phyloP scores from a whole-genome alignment of 2,888 invertebrate genomes.

The Antheraea yamamai region DNA sequence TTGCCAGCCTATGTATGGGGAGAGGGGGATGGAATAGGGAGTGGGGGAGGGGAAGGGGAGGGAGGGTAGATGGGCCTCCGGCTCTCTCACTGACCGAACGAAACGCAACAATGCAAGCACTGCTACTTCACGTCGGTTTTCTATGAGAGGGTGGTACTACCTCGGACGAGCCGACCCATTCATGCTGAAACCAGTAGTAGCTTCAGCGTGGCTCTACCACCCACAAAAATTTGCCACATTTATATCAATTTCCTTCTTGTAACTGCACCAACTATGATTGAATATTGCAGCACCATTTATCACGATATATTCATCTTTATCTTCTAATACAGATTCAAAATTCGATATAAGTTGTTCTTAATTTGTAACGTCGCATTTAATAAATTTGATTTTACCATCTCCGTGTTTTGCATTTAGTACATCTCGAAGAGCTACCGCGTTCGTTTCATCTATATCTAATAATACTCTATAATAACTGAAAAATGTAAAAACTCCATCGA shows the following conservation, averaged over 20 bases:
- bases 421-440: slow-evolving; percentile 28
- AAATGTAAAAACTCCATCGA: background rate
- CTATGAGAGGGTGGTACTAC: no score
- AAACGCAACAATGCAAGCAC: no score
- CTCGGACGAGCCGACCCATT: no score
- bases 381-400: slow-evolving; percentile 28
- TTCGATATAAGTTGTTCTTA: slow-evolving; percentile 27
- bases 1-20: no score
- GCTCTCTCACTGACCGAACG: no score
- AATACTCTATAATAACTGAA: slow-evolving; percentile 30
- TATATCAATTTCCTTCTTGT: slow-evolving; percentile 24
- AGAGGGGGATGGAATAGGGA: no score
- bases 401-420: slow-evolving; percentile 32
- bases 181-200: no score
- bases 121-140: no score
- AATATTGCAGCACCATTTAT: slow-evolving; percentile 39
- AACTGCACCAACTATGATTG: slow-evolving; percentile 23
- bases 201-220: no score
- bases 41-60: no score
- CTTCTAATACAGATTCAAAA: slow-evolving; percentile 26
- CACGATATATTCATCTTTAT: slow-evolving; percentile 27
- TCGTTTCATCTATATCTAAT: slow-evolving; percentile 31
- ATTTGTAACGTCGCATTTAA: slow-evolving; percentile 33
- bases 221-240: slow-evolving; percentile 26
- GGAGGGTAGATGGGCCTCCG: no score